These are phyloP conservation scores for Anguilla pacifica DNA, from an alignment of 2,797 vertebrate species.

Conservation along the genomic window DNA sequence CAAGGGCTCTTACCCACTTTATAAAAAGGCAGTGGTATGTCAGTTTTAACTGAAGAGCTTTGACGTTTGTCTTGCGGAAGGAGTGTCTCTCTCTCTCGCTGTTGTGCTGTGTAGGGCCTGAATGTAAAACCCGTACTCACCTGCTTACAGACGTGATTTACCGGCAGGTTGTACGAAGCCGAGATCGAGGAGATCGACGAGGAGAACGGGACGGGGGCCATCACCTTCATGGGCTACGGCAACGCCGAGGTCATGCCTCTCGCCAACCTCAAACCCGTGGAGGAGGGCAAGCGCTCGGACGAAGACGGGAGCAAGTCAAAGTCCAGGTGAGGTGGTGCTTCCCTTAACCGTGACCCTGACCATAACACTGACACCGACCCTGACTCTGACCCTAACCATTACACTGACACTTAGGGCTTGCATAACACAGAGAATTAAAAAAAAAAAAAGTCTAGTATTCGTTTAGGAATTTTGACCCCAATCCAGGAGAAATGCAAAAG, in stretches of 20 bases:
- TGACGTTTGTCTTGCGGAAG: background rate
- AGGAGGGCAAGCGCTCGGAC: constrained; percentile 86
- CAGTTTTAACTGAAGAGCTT: background rate
- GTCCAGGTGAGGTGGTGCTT: constrained; percentile 81
- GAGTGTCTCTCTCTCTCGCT: background rate
- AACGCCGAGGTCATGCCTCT: constrained; percentile 96
- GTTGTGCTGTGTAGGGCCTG: constrained; percentile 48
- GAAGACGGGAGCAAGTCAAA: constrained; percentile 89
- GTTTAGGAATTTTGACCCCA: too few species aligned
- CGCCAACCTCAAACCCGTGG: constrained; percentile 85
- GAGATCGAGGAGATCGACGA: constrained; percentile 98
- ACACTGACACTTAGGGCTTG: too few species aligned
- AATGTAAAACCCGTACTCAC: constrained; percentile 91
- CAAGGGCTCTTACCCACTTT: constrained; percentile 1
- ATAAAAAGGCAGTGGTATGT: background rate
- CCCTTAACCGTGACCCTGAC: too few species aligned
- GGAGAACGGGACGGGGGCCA: constrained; percentile 91
- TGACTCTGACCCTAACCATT: too few species aligned
- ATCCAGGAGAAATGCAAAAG: background rate
- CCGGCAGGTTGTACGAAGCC: constrained; percentile 96
- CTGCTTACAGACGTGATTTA: constrained; percentile 99
- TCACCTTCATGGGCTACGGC: constrained; percentile 92
- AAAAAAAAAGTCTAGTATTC: too few species aligned
- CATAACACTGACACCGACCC: too few species aligned
- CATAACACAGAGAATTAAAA: too few species aligned